Evolutionary conservation across 2,797 vertebrate genomes (phyloP).

Genomic region (Periparus ater): DNA sequence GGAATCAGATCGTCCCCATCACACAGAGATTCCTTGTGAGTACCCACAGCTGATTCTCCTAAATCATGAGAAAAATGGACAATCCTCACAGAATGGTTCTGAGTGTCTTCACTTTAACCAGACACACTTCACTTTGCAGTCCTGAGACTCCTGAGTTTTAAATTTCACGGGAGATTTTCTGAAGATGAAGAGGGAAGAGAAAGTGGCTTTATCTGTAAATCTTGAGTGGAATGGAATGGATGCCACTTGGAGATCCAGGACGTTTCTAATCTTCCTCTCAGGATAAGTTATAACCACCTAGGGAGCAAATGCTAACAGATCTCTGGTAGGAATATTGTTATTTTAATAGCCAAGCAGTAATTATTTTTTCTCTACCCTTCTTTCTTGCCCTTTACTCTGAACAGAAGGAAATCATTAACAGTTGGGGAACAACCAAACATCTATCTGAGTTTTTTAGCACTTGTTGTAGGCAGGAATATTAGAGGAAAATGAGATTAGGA

Average conservation of each 20-base stretch:
- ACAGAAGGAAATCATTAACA: background rate
- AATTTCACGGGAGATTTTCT: background rate
- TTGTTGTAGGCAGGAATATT: background rate
- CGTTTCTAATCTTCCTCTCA: background rate
- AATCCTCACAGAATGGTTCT: background rate
- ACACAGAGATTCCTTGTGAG: background rate
- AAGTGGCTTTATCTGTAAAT: background rate
- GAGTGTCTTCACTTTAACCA: background rate
- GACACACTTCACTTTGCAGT: background rate
- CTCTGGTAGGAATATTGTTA: background rate
- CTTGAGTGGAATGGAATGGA: background rate
- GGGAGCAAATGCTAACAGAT: background rate
- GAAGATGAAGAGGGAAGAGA: background rate
- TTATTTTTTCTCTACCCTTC: background rate
- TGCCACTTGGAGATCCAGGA: background rate
- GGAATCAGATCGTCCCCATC: background rate
- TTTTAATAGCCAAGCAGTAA: conserved; percentile 11
- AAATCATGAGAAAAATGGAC: background rate
- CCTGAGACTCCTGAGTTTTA: background rate
- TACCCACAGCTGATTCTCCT: background rate
- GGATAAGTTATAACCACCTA: background rate
- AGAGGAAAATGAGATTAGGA: background rate
- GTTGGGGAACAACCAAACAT: background rate
- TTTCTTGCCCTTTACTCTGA: background rate
- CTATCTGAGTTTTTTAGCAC: background rate